These are phyloP conservation scores for Hafferia zeledoni DNA, from an alignment of 2,797 vertebrate species.

Conservation along the genomic window DNA sequence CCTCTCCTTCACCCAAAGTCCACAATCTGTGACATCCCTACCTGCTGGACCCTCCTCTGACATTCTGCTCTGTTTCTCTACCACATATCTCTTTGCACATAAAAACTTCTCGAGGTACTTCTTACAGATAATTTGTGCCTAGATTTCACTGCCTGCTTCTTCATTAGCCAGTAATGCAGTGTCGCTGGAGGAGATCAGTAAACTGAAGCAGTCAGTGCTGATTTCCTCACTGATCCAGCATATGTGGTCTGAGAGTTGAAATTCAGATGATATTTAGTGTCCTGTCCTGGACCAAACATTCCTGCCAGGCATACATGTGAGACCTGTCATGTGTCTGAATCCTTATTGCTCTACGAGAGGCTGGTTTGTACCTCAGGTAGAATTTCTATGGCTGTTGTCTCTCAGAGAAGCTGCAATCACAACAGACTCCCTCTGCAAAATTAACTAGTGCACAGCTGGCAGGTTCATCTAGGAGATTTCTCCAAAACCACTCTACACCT, in stretches of 20 bases:
- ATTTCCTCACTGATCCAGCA: not conserved
- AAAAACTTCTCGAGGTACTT: not conserved
- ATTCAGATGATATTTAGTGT: not conserved
- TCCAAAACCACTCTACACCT: not conserved
- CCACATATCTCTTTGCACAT: not conserved
- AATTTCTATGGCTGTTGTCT: not conserved
- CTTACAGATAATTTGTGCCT: not conserved
- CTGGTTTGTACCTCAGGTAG: not conserved
- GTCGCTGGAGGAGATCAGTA: not conserved
- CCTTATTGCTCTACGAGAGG: not conserved
- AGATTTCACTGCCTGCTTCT: not conserved
- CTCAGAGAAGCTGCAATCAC: not conserved
- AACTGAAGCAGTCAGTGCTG: not conserved
- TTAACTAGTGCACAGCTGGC: not conserved
- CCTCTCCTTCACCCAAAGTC: not conserved
- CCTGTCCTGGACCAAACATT: not conserved
- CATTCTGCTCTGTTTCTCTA: not conserved
- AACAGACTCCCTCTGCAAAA: not conserved
- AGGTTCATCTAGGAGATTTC: not conserved
- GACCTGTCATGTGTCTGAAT: not conserved
- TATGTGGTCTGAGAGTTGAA: not conserved
- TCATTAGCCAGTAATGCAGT: not conserved
- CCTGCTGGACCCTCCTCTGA: not conserved
- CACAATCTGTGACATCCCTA: fast-evolving
- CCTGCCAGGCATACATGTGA: not conserved